Base-by-base conservation (phyloP, 1,140 invertebrate species). In the Magallana ariakensis region DNA sequence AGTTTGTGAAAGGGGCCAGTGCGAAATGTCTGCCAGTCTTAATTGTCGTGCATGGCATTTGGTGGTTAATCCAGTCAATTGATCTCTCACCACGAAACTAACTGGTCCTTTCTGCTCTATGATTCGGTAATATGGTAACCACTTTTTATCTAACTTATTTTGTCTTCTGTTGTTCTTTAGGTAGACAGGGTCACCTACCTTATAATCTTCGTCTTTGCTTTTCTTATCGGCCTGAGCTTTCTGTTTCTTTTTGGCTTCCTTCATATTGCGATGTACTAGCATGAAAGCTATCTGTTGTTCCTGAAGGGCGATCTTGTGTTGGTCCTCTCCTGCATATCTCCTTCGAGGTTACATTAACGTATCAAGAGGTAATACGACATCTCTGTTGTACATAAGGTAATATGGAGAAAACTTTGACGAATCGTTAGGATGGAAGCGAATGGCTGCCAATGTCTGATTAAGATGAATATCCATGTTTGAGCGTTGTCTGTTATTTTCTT, bases 371-470 rank as follows among this genome's bases (percentile, higher is more conserved):
- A n/a, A n/a, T n/a, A n/a, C n/a, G n/a, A n/a, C n/a, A n/a, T 90
- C 89, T 22, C 83, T 19, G 15, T 88, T 86, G 33, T 87, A 88
- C 0, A 88, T 15, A 1, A 90, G 26, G 19, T n/a, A 88, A 19
- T 87, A 90, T 4, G 89, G 85, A 0, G 82, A 88, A 3, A 33
- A 33, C 3, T 33, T 33, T 33, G 33, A 33, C 1, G 33, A 33
- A 33, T 33, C 33, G 3, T 33, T 33, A 3, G 33, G 33, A 3
- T 33, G 33, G 33, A 33, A 33, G 1, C 33, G 33, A 15, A 88
- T 85, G 0, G 84, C 87, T 4, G 80, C 87, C 55, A 85, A 60
- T 3, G 84, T 86, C 46, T 88, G 87, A 19, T 88, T 88, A 22
- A 88, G 84, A 85, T 83, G 33, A 86, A 83, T 5, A 82, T 22